A percentile compares a stretch with the other conserved stretches of the same genome.
These are phyloP conservation scores for Coregonus clupeaformis DNA, from an alignment of 2,113 vertebrate species.

Conservation along the genomic window DNA sequence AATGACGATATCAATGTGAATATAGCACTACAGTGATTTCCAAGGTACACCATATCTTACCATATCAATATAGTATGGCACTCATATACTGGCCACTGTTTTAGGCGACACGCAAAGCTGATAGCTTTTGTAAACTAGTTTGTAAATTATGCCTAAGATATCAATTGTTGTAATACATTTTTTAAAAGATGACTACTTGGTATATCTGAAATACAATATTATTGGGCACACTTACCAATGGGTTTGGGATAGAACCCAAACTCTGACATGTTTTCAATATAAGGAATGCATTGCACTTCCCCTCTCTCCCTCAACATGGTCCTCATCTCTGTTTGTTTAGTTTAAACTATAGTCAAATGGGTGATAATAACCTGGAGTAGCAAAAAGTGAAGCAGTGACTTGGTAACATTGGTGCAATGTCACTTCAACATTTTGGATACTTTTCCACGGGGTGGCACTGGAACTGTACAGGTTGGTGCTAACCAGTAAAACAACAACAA, in stretches of 20 bases:
- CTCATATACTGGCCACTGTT: conserved; percentile 81
- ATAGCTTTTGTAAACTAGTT: conserved; percentile 78
- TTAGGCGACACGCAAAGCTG: conserved; percentile 80
- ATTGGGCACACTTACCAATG: conserved; percentile 63
- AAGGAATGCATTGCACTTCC: conserved; percentile 79
- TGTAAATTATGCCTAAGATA: conserved; percentile 66
- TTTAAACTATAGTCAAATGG: conserved; percentile 55
- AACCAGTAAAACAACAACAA: conserved; percentile 70
- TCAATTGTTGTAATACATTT: conserved; percentile 65
- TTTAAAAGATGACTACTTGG: conserved; percentile 64
- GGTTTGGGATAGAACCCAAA: neutral
- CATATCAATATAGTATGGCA: conserved; percentile 83
- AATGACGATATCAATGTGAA: conserved; percentile 85
- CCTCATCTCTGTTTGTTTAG: conserved; percentile 48
- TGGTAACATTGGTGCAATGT: conserved; percentile 32
- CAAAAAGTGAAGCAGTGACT: conserved; percentile 68
- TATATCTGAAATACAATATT: conserved; percentile 65
- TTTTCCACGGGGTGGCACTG: conserved; percentile 68
- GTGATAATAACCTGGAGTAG: conserved; percentile 31
- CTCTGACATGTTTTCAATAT: conserved; percentile 58
- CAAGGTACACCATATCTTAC: conserved; percentile 82
- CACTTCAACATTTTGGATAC: conserved; percentile 55
- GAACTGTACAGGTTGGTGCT: conserved; percentile 75
- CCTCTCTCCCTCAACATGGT: conserved; percentile 64
- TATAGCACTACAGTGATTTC: conserved; percentile 84